Base-by-base conservation (phyloP, 2,113 vertebrate genomes). In the Megaceryle torquata region DNA sequence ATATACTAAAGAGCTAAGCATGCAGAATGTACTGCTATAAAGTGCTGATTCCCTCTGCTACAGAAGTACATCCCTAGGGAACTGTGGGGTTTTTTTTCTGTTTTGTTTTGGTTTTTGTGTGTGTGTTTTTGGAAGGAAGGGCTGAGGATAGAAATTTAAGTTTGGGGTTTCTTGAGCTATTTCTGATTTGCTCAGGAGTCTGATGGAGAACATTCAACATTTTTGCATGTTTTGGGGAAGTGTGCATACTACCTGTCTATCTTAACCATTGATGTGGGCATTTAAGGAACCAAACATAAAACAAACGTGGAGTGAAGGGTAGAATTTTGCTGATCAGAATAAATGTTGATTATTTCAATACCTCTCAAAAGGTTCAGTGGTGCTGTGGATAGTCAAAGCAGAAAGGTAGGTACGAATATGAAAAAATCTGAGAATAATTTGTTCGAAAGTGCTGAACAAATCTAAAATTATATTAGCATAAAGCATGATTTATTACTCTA, bases 1-100 rank as follows among this genome's bases (percentile, higher is more conserved):
- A 90, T 96, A 77, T 88, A 89, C 84, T 94, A 78, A 96, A 92
- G 87, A 88, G 54, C 81, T 79, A 87, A 91, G 76, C 63, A 74
- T 60, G 54, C 44, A 80, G 65, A 95, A 75, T 2, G 0, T 59
- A 48, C 15, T 72, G 60, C 82, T 72, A 12, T 68, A 74, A 86
- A 89, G 80, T 82, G 71, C 57, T 82, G 56, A 75, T 86, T 94
- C 63, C 53, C 61, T 69, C 61, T 91, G 57, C 79, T 92, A 20
- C 83, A 82, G 48, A 84, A 91, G 64, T 22, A 9, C 33, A 53
- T 70, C 69, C 86, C 59, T 76, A 59, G 80, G 61, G 79, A 95
- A 7, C 19, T 9, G 1, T 41, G 39, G 15, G 18, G 25, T 1
- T 50, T 48, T 9, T 22, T 15, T 50, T 60, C n/a, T 59, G 22